Conservation (phyloP, 2,113 vertebrate species). For the Eulemur rufifrons region DNA sequence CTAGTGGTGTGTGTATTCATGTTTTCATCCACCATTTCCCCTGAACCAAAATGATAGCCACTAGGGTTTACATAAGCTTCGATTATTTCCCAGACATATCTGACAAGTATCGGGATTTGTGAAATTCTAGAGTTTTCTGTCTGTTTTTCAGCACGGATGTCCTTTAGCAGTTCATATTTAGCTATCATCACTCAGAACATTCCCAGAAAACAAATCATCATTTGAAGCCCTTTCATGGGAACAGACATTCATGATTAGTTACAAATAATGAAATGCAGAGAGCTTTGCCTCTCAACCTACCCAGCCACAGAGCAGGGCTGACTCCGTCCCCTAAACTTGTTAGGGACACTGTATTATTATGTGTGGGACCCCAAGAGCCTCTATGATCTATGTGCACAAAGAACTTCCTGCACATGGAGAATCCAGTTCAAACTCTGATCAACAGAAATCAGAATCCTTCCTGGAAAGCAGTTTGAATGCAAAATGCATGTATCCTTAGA, state of each 20-base stretch:
- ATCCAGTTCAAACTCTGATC: not conserved
- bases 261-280: not conserved
- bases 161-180: not conserved
- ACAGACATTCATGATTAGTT: not conserved
- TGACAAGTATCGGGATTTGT: not conserved
- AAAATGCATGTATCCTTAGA: not conserved
- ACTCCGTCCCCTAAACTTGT: not conserved
- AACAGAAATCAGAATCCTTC: not conserved
- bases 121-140: constrained; percentile 41
- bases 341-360: not conserved
- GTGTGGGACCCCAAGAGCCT: not conserved
- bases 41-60: constrained; percentile 46
- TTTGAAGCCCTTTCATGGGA: constrained; percentile 3
- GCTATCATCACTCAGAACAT: not conserved
- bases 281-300: not conserved
- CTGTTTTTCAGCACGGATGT: constrained; percentile 2
- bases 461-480: not conserved
- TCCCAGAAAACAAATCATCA: constrained; percentile 10
- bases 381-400: not conserved
- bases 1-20: not conserved
- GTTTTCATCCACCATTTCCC: constrained; percentile 41
- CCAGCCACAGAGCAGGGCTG: not conserved
- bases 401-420: not conserved
- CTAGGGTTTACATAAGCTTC: constrained; percentile 26
- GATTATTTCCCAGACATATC: not conserved